Base-by-base conservation (phyloP, 2,113 vertebrate genomes). In the Neotoma lepida region DNA sequence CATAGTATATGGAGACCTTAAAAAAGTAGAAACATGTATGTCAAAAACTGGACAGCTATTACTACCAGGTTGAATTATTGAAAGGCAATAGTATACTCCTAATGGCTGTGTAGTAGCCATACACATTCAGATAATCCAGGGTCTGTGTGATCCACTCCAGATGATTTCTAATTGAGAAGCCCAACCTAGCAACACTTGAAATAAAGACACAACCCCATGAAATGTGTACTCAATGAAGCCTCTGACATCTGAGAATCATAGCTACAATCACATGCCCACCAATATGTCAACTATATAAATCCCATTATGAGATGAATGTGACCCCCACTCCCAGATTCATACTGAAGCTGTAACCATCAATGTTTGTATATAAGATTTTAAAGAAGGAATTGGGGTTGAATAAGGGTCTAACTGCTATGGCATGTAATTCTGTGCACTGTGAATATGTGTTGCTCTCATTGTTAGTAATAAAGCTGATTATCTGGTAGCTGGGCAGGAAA, bases 311-410 rank as follows among this genome's bases (percentile, higher is more conserved):
- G 54, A 17, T 92, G 17, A 80, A 74, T 26, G 14, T 73, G 4
- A 35, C 5, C 17, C 1, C 9, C n/a, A 71, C 30, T 4, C 30
- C 0, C 3, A 70, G n/a, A 78, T 74, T 4, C 18, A 56, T 13
- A 81, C 0, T 90, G 33, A 88, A 88, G 14, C 17, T 12, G 28
- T 90, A 74, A 22, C 0, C 9, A 20, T 28, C 49, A 46, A 9
- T 9, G 3, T 39, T 49, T 82, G 22, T 14, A 44, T 26, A 33
- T 9, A n/a, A 1, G 7, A 6, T 9, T 58, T 58, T 41, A 61
- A 84, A 56, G 4, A 46, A 8, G 3, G 71, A 58, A 41, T 39
- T 35, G 63, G 56, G 1, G 9, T 49, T 86, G n/a, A 91, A 39
- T n/a, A 14, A 76, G 18, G 2, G n/a, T n/a, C 28, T 18, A 58